Percentiles rank a stretch among this genome's conserved stretches.
These are phyloP conservation scores for Lordiphosa andalusiaca DNA, from an alignment of 2,888 invertebrate genomes.

Conservation along the genomic window DNA sequence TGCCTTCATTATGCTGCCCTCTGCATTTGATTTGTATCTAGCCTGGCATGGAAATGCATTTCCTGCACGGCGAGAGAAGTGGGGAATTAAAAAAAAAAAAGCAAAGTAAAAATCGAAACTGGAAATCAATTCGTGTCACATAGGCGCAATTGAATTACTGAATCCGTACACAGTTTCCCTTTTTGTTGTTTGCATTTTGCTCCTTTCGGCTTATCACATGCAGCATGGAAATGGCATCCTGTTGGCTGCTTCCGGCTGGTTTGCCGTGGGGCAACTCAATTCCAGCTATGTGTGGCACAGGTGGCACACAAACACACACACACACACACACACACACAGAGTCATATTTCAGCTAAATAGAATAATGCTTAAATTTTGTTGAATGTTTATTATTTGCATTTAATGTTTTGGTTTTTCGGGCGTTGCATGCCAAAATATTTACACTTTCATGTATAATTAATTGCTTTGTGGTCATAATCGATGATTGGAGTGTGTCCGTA, in stretches of 20 bases:
- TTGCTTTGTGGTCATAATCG: conserved; percentile 34
- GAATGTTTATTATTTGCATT: background rate
- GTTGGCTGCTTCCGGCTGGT: conserved; percentile 52
- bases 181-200: conserved; percentile 16
- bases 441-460: conserved; percentile 32
- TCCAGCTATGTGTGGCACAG: conserved; percentile 24
- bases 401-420: too few species aligned
- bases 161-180: conserved; percentile 30
- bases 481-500: conserved; percentile 20
- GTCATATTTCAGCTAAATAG: too few species aligned
- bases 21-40: conserved; percentile 37
- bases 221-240: conserved; percentile 55
- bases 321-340: conserved; percentile 5
- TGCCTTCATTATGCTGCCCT: conserved; percentile 1
- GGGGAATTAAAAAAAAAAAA: background rate
- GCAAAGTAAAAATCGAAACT: conserved; percentile 29
- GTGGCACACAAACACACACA: conserved; percentile 45
- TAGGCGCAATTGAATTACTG: conserved; percentile 54
- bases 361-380: too few species aligned
- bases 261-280: too few species aligned
- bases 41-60: conserved; percentile 44
- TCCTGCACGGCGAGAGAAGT: conserved; percentile 31
- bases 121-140: conserved; percentile 65
- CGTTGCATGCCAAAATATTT: background rate
- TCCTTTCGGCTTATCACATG: conserved; percentile 48